Percentiles rank a stretch among this genome's conserved stretches.
Conservation (phyloP, 2,797 vertebrate species). For the Sebastes kiyomatsui region DNA sequence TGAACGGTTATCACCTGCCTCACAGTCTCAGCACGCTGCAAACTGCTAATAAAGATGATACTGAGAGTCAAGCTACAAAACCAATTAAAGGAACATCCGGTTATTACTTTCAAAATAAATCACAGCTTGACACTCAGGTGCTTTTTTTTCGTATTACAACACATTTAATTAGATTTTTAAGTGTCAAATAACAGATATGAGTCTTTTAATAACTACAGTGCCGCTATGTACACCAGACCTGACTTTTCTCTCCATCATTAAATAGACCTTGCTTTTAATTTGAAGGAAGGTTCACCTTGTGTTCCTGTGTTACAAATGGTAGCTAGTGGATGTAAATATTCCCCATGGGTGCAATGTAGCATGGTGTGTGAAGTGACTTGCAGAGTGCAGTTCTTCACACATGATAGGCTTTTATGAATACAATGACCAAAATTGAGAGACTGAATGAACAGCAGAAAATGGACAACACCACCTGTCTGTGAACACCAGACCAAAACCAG, state of each 20-base stretch:
- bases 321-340: background rate
- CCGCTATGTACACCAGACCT: accelerated
- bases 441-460: background rate
- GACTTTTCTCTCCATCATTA: accelerated
- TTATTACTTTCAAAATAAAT: background rate
- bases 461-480: background rate
- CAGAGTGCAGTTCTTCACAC: background rate
- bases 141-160: background rate
- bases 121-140: accelerated
- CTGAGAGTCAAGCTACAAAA: background rate
- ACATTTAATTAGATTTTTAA: background rate
- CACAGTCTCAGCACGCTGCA: background rate
- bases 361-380: background rate
- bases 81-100: accelerated
- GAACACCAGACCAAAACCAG: background rate
- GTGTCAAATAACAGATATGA: accelerated
- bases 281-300: background rate
- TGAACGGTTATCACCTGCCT: constrained; percentile 8
- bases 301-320: background rate
- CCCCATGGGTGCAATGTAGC: background rate
- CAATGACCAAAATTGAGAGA: background rate
- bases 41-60: background rate
- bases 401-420: background rate
- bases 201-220: background rate
- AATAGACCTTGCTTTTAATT: constrained; percentile 3